These are phyloP conservation scores for Ditylenchus weischeri DNA, from an alignment of 2,888 invertebrate genomes.

Conservation along the genomic window DNA sequence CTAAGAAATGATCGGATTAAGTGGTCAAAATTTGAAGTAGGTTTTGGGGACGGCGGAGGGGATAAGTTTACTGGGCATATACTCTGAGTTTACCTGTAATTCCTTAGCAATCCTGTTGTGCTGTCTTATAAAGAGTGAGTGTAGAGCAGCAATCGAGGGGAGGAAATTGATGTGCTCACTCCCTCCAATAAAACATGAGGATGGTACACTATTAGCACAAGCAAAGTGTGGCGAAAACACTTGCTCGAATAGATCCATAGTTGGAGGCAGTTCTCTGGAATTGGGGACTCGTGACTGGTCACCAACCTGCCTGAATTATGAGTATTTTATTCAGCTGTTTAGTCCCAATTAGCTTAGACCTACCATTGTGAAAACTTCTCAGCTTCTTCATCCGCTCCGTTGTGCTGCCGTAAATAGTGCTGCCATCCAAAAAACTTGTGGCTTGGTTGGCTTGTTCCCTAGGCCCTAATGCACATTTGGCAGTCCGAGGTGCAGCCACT, in stretches of 20 bases:
- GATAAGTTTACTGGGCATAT: not conserved
- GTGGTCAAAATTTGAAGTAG: too few relatives aligned
- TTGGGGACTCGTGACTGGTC: slow-evolving; percentile 15
- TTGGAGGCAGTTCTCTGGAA: slow-evolving; percentile 25
- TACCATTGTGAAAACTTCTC: slow-evolving; percentile 73
- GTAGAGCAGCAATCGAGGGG: slow-evolving; percentile 48
- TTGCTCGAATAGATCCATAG: slow-evolving; percentile 23
- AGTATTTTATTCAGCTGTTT: too few relatives aligned
- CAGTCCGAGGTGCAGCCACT: slow-evolving; percentile 40
- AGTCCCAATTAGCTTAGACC: too few relatives aligned
- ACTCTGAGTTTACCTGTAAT: slow-evolving; percentile 31
- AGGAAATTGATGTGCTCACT: slow-evolving; percentile 49
- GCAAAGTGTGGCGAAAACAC: slow-evolving; percentile 13
- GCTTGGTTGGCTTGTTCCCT: slow-evolving; percentile 85
- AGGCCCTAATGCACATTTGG: slow-evolving; percentile 49
- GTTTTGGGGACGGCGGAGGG: not conserved
- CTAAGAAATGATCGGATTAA: too few relatives aligned
- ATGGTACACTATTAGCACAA: slow-evolving; percentile 35
- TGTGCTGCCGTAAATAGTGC: slow-evolving; percentile 85
- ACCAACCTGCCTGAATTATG: slow-evolving; percentile 16
- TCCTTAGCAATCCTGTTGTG: slow-evolving; percentile 52
- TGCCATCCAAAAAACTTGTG: slow-evolving; percentile 72
- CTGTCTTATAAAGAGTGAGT: slow-evolving; percentile 55
- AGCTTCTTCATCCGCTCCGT: slow-evolving; percentile 75
- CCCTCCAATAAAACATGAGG: slow-evolving; percentile 35